Conservation (phyloP, 2,888 invertebrate species). For the Cosmopolites sordidus region DNA sequence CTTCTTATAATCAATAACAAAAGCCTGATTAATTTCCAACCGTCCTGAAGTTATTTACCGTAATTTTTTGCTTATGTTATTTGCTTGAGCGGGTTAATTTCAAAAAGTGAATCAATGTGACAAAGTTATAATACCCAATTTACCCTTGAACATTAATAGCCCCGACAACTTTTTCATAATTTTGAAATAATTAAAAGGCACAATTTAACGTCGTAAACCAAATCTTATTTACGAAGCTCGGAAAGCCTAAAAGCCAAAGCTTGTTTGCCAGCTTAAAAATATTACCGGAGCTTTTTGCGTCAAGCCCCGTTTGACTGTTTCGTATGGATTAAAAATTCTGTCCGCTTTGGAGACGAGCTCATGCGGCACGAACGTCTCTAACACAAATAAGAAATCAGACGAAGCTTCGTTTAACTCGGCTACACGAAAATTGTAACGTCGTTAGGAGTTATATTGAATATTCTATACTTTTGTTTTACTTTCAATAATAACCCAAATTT, state of each 20-base stretch:
- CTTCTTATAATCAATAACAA: too few species aligned
- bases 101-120: background rate
- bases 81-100: too few species aligned
- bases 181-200: background rate
- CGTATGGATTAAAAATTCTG: background rate
- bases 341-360: background rate
- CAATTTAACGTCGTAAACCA: background rate
- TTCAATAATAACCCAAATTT: too few species aligned
- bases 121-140: background rate
- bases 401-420: too few species aligned
- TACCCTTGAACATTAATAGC: background rate
- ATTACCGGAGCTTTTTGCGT: background rate
- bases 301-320: background rate
- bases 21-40: too few species aligned
- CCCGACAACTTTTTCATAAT: background rate
- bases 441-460: too few species aligned
- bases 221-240: conserved; percentile 1
- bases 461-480: too few species aligned
- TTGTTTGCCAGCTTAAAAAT: conserved; percentile 3
- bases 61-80: too few species aligned
- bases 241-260: conserved; percentile 3
- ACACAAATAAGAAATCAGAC: too few species aligned
- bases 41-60: too few species aligned
- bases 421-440: too few species aligned
- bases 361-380: too few species aligned